Evolutionary conservation across 2,113 vertebrate species (phyloP), one percentile per base, ranked within the genome.

Genomic region (Elaphurus davidianus): DNA sequence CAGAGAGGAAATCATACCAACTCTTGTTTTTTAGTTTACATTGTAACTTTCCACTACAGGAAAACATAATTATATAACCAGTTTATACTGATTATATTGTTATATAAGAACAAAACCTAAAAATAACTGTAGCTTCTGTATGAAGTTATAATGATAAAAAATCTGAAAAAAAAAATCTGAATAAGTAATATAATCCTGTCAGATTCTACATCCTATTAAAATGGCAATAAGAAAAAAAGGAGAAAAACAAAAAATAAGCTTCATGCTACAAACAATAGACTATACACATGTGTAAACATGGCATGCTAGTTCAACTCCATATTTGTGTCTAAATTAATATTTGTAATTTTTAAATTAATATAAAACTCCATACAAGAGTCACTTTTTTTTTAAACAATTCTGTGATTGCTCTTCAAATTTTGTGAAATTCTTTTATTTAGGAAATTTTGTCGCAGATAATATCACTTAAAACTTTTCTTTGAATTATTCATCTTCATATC

Each of bases 1-100:
- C 93, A 27, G 67, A 86, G 23, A 84, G n/a, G 81, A 30, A 95
- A 96, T 96, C 93, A 36, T 47, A 79, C 45, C 19, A 23, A 95
- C 84, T 94, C 52, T 86, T 7, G 92, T 92, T 94, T 0, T 98
- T 98, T 98, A 97, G 98, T 97, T 97, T 40, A 57, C 91, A 9
- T 62, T 93, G 76, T 64, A 89, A 90, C 64, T 98, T 97, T 94
- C 76, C 86, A 55, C 25, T 59, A 16, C 2, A 91, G 19, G 19
- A 79, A 96, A 97, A 67, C 55, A 94, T 62, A 52, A 85, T n/a
- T 76, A 60, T 54, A 62, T 19, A 95, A 28, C 21, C 55, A 78
- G 33, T 62, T 74, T 25, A 76, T 43, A 62, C 59, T 60, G 79
- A 21, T 60, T 78, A 62, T 54, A 84, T 91, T 60, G 55, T 78